Base-by-base conservation (phyloP, 1,140 invertebrate genomes). In the Trichoplusia ni region DNA sequence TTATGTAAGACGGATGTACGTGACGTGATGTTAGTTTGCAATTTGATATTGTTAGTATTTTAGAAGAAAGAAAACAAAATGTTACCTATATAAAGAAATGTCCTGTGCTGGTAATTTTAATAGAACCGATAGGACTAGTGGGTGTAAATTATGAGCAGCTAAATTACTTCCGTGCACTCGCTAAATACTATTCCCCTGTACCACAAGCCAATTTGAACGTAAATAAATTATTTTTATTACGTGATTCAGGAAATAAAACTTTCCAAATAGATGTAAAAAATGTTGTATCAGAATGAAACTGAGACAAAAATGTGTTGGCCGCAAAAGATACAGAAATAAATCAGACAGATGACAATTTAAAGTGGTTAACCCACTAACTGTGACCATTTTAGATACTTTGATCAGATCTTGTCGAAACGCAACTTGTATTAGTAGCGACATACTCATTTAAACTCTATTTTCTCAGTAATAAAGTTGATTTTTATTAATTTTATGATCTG, bases 291-390 rank as follows among this genome's bases (percentile, higher is more conserved):
- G 56, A 67, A 59, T 61, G 47, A 62, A 62, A 61, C 65, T 37
- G 44, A 62, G 65, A 67, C 65, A 88, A 89, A 89, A 89, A 89
- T 86, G 85, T 86, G 86, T 86, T 86, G 81, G 78, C 80, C 84
- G 81, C 84, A 81, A 84, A 84, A 89, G 86, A 89, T 83, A 90
- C 84, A 89, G 86, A 91, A 91, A 91, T 91, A 91, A 91, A 91
- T 91, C 90, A 91, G 85, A 80, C 82, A 84, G 89, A 91, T 91
- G 90, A 91, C 90, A 91, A 91, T 91, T 91, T 91, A 91, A 91
- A 91, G 90, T 91, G 90, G 90, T 90, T 89, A 89, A 89, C 90
- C 90, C 87, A 91, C 86, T 89, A 87, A 89, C 88, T 90, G 88
- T 90, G 86, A 91, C 90, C 89, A 90, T 91, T 91, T 91, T 91